Conservation (phyloP, 2,888 invertebrate genomes). For the Listrodromus nycthemerus region DNA sequence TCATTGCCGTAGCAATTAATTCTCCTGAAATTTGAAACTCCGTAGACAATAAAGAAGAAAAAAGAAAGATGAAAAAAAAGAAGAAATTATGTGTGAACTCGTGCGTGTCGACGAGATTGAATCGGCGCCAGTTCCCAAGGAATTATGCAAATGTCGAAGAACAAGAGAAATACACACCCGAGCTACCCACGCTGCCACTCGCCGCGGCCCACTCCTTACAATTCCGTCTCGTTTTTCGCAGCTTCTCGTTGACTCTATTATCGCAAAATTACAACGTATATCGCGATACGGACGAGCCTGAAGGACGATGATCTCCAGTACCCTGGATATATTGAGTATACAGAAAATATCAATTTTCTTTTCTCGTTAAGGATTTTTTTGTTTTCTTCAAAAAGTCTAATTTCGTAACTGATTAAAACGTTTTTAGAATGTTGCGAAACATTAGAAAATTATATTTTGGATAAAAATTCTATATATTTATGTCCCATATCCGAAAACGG, state of each 20-base stretch:
- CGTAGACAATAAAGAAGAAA: not conserved
- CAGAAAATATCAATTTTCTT: not conserved
- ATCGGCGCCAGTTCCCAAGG: conserved; percentile 60
- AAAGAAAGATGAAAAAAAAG: conserved; percentile 3
- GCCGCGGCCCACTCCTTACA: conserved; percentile 49
- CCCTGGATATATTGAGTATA: not conserved
- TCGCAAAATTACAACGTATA: conserved; percentile 27
- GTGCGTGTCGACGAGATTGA: conserved; percentile 45
- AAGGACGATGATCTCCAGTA: not conserved
- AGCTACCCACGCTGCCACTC: conserved; percentile 55
- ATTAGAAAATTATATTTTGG: not conserved
- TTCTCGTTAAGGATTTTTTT: too few relatives aligned
- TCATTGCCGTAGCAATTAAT: conserved; percentile 16
- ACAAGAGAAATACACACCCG: conserved; percentile 54
- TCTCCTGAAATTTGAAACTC: conserved; percentile 71
- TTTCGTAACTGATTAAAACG: too few relatives aligned
- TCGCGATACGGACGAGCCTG: not conserved
- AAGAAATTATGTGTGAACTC: conserved; percentile 50
- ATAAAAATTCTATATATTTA: too few relatives aligned
- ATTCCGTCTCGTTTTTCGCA: conserved; percentile 57
- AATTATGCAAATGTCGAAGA: conserved; percentile 68
- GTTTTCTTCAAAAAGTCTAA: too few relatives aligned
- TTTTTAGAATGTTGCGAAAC: too few relatives aligned
- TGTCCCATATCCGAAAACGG: too few relatives aligned
- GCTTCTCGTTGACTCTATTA: conserved; percentile 33